Evolutionary conservation across 2,888 invertebrate genomes (phyloP).

Genomic region (Cremastinae sp.): DNA sequence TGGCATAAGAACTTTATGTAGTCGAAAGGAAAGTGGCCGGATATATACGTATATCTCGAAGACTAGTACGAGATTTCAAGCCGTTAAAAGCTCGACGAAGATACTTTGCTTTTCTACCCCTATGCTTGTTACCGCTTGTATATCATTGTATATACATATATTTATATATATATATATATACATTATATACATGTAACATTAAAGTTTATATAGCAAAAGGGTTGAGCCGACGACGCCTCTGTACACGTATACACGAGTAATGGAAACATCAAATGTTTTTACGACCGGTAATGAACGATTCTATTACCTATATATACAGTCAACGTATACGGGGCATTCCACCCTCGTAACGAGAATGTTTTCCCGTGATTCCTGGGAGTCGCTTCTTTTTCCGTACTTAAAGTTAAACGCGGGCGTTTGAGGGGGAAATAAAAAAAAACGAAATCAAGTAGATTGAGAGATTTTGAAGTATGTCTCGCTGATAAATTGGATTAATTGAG

Average conservation of each 20-base stretch:
- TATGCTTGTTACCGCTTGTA: too few relatives aligned
- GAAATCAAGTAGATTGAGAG: too few relatives aligned
- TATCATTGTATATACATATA: conserved; percentile 4
- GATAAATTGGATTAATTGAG: too few relatives aligned
- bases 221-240: conserved; percentile 6
- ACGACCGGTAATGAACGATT: conserved; percentile 48
- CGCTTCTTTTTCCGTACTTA: too few relatives aligned
- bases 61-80: conserved; percentile 17
- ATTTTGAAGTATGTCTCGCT: too few relatives aligned
- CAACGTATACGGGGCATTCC: too few relatives aligned
- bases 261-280: conserved; percentile 54
- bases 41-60: conserved; percentile 1
- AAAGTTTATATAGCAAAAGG: too few relatives aligned
- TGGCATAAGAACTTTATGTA: conserved; percentile 17
- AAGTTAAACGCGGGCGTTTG: too few relatives aligned
- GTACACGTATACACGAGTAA: conserved; percentile 26
- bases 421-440: too few relatives aligned
- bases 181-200: too few relatives aligned
- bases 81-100: conserved; percentile 22
- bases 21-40: conserved; percentile 9
- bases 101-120: conserved; percentile 9
- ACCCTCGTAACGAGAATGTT: too few relatives aligned
- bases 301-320: conserved; percentile 17
- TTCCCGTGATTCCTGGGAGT: too few relatives aligned
- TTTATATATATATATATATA: conserved; percentile 12